Evolutionary conservation across 2,113 vertebrate species (phyloP).

Genomic region (Anarhynchus alexandrinus): DNA sequence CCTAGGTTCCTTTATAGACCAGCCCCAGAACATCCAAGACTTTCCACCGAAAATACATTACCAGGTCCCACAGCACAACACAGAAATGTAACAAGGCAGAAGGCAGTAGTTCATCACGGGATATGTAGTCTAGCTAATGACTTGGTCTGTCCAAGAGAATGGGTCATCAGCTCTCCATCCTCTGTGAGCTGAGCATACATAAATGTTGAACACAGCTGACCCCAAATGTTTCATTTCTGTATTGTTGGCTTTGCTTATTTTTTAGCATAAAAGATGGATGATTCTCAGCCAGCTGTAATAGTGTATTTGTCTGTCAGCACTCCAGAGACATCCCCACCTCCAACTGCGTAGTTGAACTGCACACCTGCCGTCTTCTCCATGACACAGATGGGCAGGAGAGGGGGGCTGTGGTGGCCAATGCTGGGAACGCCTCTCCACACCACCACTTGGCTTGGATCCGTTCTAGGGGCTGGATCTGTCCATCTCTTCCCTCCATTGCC

Average conservation of each 20-base stretch:
- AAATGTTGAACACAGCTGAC: background rate
- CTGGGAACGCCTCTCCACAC: background rate
- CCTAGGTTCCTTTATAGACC: background rate
- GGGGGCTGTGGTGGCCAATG: rapidly evolving
- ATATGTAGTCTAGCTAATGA: background rate
- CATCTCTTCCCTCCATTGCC: background rate
- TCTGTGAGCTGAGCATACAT: background rate
- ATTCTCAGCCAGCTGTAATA: background rate
- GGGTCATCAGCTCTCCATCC: background rate
- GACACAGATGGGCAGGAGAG: background rate
- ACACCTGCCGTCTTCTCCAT: background rate
- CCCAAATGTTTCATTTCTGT: background rate
- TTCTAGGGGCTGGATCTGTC: background rate
- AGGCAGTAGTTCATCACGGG: background rate
- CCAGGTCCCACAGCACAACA: background rate
- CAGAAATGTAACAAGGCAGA: background rate
- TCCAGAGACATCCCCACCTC: background rate
- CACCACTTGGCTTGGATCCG: background rate
- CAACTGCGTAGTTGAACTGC: background rate
- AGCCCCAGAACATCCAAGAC: background rate
- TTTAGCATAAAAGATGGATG: background rate
- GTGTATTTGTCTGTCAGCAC: background rate
- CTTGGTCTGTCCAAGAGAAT: background rate
- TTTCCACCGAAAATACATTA: background rate
- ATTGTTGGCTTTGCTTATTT: background rate